Conservation (phyloP, 1,140 invertebrate species). For the Drosophila fuyamai region DNA sequence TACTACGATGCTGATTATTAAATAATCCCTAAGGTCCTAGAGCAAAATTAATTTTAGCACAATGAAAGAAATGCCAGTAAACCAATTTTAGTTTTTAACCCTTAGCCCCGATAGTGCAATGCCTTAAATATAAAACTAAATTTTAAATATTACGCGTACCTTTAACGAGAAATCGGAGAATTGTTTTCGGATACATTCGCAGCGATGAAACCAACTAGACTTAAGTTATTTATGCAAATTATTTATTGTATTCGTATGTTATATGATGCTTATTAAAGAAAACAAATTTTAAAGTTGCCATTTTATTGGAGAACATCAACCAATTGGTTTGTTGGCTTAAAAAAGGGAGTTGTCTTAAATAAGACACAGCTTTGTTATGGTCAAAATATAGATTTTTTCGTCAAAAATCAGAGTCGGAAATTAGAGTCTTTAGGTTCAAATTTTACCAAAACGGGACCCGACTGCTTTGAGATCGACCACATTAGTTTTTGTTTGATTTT, state of each 20-base stretch:
- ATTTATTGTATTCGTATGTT: slow-evolving; percentile 73
- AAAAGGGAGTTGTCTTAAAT: no score
- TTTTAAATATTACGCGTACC: slow-evolving; percentile 30
- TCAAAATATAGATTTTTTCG: no score
- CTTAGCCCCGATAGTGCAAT: slow-evolving; percentile 66
- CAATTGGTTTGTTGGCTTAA: no score
- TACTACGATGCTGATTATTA: slow-evolving; percentile 76
- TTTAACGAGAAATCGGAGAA: slow-evolving; percentile 41
- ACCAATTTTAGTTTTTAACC: slow-evolving; percentile 73
- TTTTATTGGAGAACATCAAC: background rate
- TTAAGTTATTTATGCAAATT: slow-evolving; percentile 76
- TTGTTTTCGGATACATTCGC: slow-evolving; percentile 35
- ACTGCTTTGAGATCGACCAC: no score
- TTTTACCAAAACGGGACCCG: no score
- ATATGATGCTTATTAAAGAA: slow-evolving; percentile 66
- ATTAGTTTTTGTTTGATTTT: no score
- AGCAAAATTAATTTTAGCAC: slow-evolving; percentile 75
- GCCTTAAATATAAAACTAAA: slow-evolving; percentile 43
- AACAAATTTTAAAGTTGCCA: slow-evolving; percentile 22
- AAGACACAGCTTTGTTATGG: no score
- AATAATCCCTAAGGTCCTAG: slow-evolving; percentile 77
- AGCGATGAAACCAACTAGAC: slow-evolving; percentile 39
- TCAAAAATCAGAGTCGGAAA: no score
- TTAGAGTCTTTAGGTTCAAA: no score
- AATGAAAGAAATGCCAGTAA: slow-evolving; percentile 72